phyloP scores from a whole-genome alignment of 2,113 vertebrate genomes.

The Hepsetus odoe region DNA sequence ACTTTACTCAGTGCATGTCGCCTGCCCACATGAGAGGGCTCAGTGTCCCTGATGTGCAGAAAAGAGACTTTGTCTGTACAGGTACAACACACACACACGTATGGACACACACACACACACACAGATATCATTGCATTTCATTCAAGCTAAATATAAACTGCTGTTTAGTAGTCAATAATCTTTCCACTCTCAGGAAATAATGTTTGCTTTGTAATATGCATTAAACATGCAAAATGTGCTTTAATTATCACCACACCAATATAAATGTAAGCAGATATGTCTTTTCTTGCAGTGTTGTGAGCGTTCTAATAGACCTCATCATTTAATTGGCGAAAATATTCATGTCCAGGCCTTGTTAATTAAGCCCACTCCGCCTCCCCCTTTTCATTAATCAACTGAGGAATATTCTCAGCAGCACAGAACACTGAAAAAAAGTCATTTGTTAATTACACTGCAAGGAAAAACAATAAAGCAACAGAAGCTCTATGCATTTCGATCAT shows the following conservation, averaged over 20 bases:
- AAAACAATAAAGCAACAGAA: conserved; percentile 34
- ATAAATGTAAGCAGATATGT: conserved; percentile 33
- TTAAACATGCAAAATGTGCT: conserved; percentile 31
- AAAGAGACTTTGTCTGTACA: conserved; percentile 93
- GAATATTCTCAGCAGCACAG: conserved; percentile 36
- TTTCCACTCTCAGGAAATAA: conserved; percentile 17
- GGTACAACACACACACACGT: conserved; percentile 73
- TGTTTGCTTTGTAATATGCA: conserved; percentile 41
- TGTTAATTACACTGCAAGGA: conserved; percentile 40
- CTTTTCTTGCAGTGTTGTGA: not conserved
- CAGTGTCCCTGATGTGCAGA: conserved; percentile 94
- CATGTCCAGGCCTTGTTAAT: conserved; percentile 40
- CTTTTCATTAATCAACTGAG: conserved; percentile 51
- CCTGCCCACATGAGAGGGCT: conserved; percentile 93
- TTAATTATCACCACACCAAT: conserved; percentile 25
- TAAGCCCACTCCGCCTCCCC: conserved; percentile 31
- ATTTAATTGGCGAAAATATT: conserved; percentile 38
- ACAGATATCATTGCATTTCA: not conserved
- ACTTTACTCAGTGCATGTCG: conserved; percentile 97
- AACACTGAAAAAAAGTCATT: not conserved
- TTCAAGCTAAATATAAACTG: not conserved
- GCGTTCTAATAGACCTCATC: conserved; percentile 17
- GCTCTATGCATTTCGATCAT: conserved; percentile 18
- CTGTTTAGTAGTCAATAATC: conserved; percentile 15
- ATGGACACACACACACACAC: conserved; percentile 24